Conservation (phyloP, 2,888 invertebrate species). For the Synanthedon tipuliformis region DNA sequence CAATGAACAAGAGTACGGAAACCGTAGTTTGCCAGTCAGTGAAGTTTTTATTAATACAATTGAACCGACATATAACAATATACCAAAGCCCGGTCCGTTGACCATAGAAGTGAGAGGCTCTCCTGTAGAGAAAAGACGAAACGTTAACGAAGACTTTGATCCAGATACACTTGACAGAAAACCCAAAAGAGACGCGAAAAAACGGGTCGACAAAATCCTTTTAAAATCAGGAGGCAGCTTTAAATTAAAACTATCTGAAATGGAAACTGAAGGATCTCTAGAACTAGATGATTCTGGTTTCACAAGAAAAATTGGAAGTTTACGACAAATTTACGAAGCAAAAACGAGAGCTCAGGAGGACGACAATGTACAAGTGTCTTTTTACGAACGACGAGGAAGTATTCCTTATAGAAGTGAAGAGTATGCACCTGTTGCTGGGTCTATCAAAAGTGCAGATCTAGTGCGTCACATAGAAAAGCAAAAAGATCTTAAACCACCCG, state of each 20-base stretch:
- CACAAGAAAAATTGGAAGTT: slow-evolving; percentile 75
- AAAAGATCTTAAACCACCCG: slow-evolving; percentile 48
- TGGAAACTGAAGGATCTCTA: slow-evolving; percentile 27
- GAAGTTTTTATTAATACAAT: slow-evolving; percentile 77
- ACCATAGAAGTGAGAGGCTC: slow-evolving; percentile 84
- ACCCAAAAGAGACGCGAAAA: slow-evolving; percentile 55
- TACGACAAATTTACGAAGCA: slow-evolving; percentile 84
- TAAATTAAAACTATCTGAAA: slow-evolving; percentile 60
- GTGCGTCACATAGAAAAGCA: slow-evolving; percentile 37
- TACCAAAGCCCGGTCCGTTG: slow-evolving; percentile 77
- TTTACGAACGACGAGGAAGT: slow-evolving; percentile 48
- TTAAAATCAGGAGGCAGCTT: slow-evolving; percentile 81
- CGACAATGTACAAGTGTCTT: slow-evolving; percentile 19
- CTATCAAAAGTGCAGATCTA: slow-evolving; percentile 41
- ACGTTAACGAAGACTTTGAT: slow-evolving; percentile 81
- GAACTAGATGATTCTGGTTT: slow-evolving; percentile 45
- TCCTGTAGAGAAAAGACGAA: slow-evolving; percentile 75
- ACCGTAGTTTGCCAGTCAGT: slow-evolving; percentile 62
- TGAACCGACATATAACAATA: slow-evolving; percentile 65
- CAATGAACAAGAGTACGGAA: slow-evolving; percentile 33
- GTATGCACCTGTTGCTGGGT: slow-evolving; percentile 34
- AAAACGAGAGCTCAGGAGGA: slow-evolving; percentile 60
- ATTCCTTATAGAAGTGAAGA: slow-evolving; percentile 42
- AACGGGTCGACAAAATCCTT: slow-evolving; percentile 63
- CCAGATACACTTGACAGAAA: slow-evolving; percentile 88